A percentile compares a stretch with the other conserved stretches of the same genome.
Conservation (phyloP, 2,888 invertebrate genomes). For the Tenthredo livida region DNA sequence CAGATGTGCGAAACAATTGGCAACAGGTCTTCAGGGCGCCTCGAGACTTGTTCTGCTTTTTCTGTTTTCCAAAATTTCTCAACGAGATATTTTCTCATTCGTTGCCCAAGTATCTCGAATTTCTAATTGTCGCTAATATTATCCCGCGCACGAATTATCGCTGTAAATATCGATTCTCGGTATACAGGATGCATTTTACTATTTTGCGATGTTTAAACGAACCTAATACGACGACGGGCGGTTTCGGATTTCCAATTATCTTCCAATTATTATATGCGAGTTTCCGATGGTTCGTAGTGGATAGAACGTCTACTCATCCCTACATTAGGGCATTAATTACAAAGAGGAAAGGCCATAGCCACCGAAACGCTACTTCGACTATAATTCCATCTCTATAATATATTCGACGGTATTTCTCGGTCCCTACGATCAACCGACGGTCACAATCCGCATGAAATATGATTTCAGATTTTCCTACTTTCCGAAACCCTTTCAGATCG, state of each 20-base stretch:
- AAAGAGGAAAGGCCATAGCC: background rate
- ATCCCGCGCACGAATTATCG: background rate
- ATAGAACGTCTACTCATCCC: background rate
- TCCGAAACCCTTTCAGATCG: background rate
- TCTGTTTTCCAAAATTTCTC: rapidly evolving
- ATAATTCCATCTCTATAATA: background rate
- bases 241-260: constrained; percentile 46
- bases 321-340: background rate
- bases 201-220: constrained; percentile 22
- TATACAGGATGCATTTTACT: constrained; percentile 14
- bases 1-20: background rate
- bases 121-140: constrained; percentile 26
- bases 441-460: background rate
- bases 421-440: background rate
- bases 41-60: background rate
- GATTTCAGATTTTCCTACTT: background rate
- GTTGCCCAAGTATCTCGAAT: background rate
- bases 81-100: background rate
- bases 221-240: constrained; percentile 25
- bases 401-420: background rate
- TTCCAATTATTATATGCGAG: constrained; percentile 38
- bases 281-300: constrained; percentile 5
- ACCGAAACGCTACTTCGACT: background rate
- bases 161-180: background rate
- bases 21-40: background rate